Evolutionary conservation across 2,888 invertebrate species (phyloP).

Genomic region (Cremastinae sp.): DNA sequence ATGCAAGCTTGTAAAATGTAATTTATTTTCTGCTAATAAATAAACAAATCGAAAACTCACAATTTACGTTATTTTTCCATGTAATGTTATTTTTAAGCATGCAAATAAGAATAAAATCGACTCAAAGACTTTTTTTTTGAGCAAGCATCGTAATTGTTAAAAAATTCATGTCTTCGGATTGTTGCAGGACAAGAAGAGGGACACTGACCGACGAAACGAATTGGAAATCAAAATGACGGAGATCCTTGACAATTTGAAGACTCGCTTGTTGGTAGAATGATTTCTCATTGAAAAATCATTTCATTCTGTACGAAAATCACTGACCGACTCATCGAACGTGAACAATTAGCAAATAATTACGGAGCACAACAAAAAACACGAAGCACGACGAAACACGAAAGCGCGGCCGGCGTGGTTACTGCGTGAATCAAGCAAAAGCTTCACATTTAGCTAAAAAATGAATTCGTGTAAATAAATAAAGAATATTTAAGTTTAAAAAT

Average conservation of each 20-base stretch:
- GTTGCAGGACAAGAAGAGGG: constrained; percentile 70
- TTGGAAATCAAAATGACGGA: constrained; percentile 71
- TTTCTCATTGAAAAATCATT: not conserved
- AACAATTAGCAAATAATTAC: too few species aligned
- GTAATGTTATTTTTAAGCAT: too few species aligned
- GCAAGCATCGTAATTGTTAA: not conserved
- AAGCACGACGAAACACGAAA: not conserved
- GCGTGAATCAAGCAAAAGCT: too few species aligned
- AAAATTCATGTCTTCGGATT: constrained; percentile 22
- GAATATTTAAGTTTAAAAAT: too few species aligned
- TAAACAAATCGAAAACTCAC: constrained; percentile 16
- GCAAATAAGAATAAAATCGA: not conserved
- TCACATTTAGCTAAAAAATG: too few species aligned
- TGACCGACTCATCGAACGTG: too few species aligned
- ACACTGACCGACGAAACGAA: constrained; percentile 65
- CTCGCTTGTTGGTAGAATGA: constrained; percentile 72
- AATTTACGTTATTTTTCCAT: not conserved
- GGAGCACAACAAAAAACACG: not conserved
- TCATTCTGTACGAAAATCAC: too few species aligned
- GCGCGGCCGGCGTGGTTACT: too few species aligned
- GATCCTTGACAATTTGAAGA: constrained; percentile 72
- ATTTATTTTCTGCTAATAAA: constrained; percentile 59
- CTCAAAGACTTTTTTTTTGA: not conserved
- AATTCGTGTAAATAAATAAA: too few species aligned
- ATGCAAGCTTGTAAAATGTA: constrained; percentile 22